Base-by-base conservation (phyloP, 2,888 invertebrate genomes). In the Rapana venosa region DNA sequence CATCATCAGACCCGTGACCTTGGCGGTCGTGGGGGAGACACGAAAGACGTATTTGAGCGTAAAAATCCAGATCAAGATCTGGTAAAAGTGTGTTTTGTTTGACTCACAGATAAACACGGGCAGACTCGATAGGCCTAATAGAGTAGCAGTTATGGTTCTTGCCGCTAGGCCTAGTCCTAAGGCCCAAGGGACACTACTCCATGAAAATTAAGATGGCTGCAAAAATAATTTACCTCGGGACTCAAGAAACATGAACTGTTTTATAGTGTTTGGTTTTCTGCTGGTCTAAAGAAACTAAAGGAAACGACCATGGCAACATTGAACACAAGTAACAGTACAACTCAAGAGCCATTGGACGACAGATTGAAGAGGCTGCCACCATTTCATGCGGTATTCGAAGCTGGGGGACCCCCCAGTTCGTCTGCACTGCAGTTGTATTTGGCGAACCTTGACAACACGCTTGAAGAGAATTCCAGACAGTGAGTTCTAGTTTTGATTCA, bases 391-490 rank as follows among this genome's bases (percentile, higher is more conserved):
- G 87, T 95, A 87, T 91, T 95, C 58, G 93, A 93, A n/a, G 93
- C 92, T 86, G 94, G 93, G 0, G 91, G 93, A 11, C 79, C 90
- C 30, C 94, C 94, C 13, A 93, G 93, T 90, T 89, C 93, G 47
- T 91, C 93, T 36, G 93, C 93, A 13, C 90, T 95, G 17, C 94
- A 94, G 84, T 91, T 92, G 13, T 93, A 93, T 35, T 92, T 95
- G 35, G 92, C 92, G 70, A 94, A 94, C 81, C 92, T 95, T 22
- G 95, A 95, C 89, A 74, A 91, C 47, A 93, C 94, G 81, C 90
- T 94, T 47, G 94, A 94, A n/a, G 92, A 93, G 66, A 95, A 94
- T 83, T 91, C 92, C 47, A 93, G 91, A 92, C 92, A 94, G 95
- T 95, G 93, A 92, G 22, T 36, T 47, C 47, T 47, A 47, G 47